phyloP scores from a whole-genome alignment of 2,888 invertebrate species.

The Rhingia campestris region DNA sequence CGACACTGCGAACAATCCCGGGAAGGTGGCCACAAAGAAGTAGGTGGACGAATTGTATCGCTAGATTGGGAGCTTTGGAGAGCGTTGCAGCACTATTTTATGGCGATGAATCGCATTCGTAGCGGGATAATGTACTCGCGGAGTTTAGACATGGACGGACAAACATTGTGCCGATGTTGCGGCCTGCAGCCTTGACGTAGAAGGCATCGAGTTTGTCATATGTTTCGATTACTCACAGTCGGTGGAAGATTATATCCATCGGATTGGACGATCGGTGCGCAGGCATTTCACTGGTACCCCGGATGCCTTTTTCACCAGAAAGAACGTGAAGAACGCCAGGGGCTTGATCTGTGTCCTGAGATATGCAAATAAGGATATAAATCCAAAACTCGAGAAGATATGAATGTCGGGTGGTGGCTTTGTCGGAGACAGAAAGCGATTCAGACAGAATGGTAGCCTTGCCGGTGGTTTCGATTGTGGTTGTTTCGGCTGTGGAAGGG shows the following conservation, averaged over 20 bases:
- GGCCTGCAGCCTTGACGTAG: conserved; percentile 96
- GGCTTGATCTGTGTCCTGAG: conserved; percentile 93
- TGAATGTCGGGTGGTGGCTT: conserved; percentile 84
- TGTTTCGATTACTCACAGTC: conserved; percentile 98
- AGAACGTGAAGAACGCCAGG: conserved; percentile 92
- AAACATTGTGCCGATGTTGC: conserved; percentile 96
- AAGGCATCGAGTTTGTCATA: conserved; percentile 96
- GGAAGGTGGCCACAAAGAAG: conserved; percentile 97
- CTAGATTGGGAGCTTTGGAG: conserved; percentile 91
- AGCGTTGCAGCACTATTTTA: conserved; percentile 94
- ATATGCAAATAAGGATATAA: conserved; percentile 94
- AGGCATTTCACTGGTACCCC: conserved; percentile 94
- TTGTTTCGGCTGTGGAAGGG: conserved; percentile 74
- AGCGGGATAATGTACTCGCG: conserved; percentile 94
- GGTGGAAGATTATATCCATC: conserved; percentile 97
- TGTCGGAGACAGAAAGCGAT: conserved; percentile 63
- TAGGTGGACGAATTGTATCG: conserved; percentile 94
- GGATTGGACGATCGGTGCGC: conserved; percentile 96
- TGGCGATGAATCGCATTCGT: conserved; percentile 97
- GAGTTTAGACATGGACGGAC: conserved; percentile 94
- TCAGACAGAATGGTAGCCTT: conserved; percentile 76
- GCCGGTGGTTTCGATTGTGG: conserved; percentile 83
- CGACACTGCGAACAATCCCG: conserved; percentile 91
- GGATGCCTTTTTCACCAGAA: conserved; percentile 96
- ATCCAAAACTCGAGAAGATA: conserved; percentile 92